A percentile compares a stretch with the other conserved stretches of the same genome.
These are phyloP conservation scores for Nettapus auritus DNA, from an alignment of 2,113 vertebrate species.

Conservation along the genomic window DNA sequence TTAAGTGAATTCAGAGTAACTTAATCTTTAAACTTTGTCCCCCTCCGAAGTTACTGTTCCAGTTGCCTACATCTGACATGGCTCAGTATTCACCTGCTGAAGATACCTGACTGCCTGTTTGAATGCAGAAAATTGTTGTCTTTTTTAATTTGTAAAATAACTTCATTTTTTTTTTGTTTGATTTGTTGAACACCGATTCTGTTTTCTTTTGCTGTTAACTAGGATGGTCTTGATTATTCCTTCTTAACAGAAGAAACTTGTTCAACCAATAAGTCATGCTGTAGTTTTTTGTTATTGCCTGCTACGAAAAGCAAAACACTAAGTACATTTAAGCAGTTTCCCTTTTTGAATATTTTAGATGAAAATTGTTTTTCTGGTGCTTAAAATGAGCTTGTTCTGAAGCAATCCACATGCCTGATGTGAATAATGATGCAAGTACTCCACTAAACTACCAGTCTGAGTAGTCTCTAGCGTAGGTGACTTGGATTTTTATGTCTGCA, in stretches of 20 bases:
- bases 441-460: background rate
- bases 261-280: background rate
- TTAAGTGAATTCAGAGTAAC: background rate
- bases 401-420: background rate
- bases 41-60: background rate
- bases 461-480: background rate
- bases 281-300: background rate
- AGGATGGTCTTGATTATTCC: background rate
- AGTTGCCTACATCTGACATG: background rate
- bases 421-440: background rate
- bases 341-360: background rate
- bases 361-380: background rate
- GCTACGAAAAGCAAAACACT: background rate
- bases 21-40: background rate
- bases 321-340: background rate
- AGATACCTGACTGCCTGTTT: background rate
- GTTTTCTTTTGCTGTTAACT: background rate
- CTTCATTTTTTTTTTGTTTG: background rate
- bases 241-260: background rate
- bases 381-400: background rate
- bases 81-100: background rate
- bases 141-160: background rate
- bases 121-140: background rate
- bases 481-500: constrained; percentile 1
- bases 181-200: background rate